phyloP scores from a whole-genome alignment of 1,140 invertebrate species.

The Pseudomyrmex sp. region DNA sequence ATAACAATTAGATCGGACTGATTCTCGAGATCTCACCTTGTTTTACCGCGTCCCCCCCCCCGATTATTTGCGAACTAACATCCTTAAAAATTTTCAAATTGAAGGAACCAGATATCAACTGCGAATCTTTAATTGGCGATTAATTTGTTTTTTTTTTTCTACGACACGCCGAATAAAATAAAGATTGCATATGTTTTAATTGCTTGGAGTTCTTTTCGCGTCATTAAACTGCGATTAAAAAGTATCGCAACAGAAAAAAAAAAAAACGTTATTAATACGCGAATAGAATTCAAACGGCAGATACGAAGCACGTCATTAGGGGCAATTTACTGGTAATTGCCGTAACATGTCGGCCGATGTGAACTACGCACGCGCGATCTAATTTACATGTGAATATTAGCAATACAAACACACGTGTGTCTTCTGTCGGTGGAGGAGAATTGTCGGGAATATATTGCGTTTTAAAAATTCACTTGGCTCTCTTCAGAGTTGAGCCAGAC shows the following conservation, averaged over 20 bases:
- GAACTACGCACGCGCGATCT: conserved; percentile 1
- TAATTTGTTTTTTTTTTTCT: too few relatives aligned
- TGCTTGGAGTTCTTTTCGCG: not conserved
- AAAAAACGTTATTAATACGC: conserved; percentile 24
- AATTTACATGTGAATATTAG: conserved; percentile 30
- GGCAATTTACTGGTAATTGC: conserved; percentile 57
- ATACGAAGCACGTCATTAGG: conserved; percentile 38
- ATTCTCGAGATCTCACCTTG: too few relatives aligned
- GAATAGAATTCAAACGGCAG: not conserved
- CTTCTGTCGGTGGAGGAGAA: not conserved
- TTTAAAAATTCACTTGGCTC: not conserved
- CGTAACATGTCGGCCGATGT: not conserved
- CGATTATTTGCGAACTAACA: too few relatives aligned
- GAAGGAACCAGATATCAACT: too few relatives aligned
- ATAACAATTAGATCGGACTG: too few relatives aligned
- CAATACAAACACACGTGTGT: not conserved
- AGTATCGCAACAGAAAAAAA: not conserved
- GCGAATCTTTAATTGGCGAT: too few relatives aligned
- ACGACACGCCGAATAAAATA: too few relatives aligned
- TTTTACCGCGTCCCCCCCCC: too few relatives aligned
- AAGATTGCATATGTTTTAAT: too few relatives aligned
- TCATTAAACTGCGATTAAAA: conserved; percentile 13
- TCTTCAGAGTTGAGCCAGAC: conserved; percentile 7
- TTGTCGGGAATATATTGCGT: not conserved
- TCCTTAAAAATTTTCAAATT: too few relatives aligned